Evolutionary conservation across 23 tunicate species (phyloP), one percentile per base, ranked within the genome.

Genomic region (Ascidia mentula): DNA sequence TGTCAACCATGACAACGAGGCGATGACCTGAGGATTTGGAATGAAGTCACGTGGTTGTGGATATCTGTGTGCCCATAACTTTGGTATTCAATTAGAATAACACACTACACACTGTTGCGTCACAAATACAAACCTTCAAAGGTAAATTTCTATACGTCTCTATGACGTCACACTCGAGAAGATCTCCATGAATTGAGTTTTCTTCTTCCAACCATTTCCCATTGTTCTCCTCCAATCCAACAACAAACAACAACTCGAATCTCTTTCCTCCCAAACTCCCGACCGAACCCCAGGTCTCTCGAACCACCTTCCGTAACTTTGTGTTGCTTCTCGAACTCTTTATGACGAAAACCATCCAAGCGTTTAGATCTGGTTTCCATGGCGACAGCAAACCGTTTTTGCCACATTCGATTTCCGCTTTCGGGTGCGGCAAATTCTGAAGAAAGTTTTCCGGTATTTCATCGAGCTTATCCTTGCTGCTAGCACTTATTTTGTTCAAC

Each of bases 321-420:
- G 28, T 6, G 65, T 53, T 53, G 1, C 24, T 53, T 6, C 65
- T 26, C 2, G 65, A 53, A 9, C 65, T 53, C 65, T 53, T 53
- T 3, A 53, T 53, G 4, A 53, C 65, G 13, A 53, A 53, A 53
- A 9, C 24, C 65, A 53, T 53, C 65, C 65, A 53, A 20, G 65
- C 65, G 24, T 53, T 26, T 26, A 26, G 65, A 28, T 53, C 24
- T 20, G 24, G 65, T 53, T 53, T 53, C 65, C 65, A 53, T 53
- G 65, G 65, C 65, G 65, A 53, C 65, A 20, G 65, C 65, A 53
- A 20, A 6, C 65, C 65, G 65, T 53, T 53, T 53, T 53, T 28
- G 7, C 65, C 65, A 53, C 65, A 53, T 53, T 53, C 24, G 4
- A 53, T 20, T 28, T 53, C 24, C 65, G 65, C 28, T 9, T 53